phyloP scores from a whole-genome alignment of 2,113 vertebrate species.

The Centropristis striata region DNA sequence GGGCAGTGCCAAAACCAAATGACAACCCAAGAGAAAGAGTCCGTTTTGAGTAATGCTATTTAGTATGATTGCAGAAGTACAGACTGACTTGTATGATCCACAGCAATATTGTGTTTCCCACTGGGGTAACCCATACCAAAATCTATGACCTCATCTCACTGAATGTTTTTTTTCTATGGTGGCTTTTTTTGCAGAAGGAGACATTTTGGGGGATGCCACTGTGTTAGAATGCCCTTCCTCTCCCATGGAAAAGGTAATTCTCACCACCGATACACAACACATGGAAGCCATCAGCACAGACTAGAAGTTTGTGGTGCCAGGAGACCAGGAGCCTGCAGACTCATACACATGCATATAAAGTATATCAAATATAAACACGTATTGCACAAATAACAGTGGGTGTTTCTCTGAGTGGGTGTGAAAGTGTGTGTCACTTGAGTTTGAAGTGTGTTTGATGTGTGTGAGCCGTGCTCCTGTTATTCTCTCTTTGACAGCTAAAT shows the following conservation, averaged over 20 bases:
- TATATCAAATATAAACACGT: slow-evolving; percentile 22
- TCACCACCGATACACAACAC: slow-evolving; percentile 58
- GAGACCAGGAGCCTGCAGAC: slow-evolving; percentile 57
- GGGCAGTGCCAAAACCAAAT: background rate
- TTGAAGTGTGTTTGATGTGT: slow-evolving; percentile 66
- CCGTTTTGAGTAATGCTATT: slow-evolving; percentile 10
- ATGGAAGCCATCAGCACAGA: slow-evolving; percentile 77
- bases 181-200: slow-evolving; percentile 52
- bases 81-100: slow-evolving; percentile 47
- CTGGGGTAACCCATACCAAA: slow-evolving; percentile 46
- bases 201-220: slow-evolving; percentile 72
- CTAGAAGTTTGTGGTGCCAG: slow-evolving; percentile 65
- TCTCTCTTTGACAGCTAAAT: slow-evolving; percentile 68
- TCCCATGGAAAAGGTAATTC: slow-evolving; percentile 69
- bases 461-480: slow-evolving; percentile 60
- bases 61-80: slow-evolving; percentile 22
- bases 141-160: slow-evolving; percentile 66
- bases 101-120: slow-evolving; percentile 52
- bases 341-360: slow-evolving; percentile 46
- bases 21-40: slow-evolving; percentile 11
- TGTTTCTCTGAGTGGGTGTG: slow-evolving; percentile 47
- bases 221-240: slow-evolving; percentile 62
- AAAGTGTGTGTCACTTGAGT: slow-evolving; percentile 52
- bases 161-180: slow-evolving; percentile 68
- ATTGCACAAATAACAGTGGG: slow-evolving; percentile 30